phyloP scores from a whole-genome alignment of 2,888 invertebrate genomes.

The Hylaea fasciaria region DNA sequence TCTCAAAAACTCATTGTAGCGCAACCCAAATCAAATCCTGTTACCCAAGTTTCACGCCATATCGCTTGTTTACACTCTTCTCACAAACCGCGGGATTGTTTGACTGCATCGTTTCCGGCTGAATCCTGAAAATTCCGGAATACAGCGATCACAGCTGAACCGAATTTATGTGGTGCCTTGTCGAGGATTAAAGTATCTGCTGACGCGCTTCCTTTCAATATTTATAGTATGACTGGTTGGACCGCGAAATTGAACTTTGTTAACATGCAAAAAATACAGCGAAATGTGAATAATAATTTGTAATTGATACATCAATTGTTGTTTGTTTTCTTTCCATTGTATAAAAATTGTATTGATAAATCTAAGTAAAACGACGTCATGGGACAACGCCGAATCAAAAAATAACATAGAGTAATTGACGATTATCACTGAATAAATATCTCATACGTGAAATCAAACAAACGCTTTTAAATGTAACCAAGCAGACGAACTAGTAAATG shows the following conservation, averaged over 20 bases:
- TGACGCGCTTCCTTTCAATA: not conserved
- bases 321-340: too few species aligned
- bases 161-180: slow-evolving; percentile 43
- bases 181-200: slow-evolving; percentile 40
- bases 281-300: too few species aligned
- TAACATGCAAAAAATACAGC: too few species aligned
- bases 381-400: not conserved
- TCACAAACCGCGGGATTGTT: slow-evolving; percentile 36
- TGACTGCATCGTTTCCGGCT: slow-evolving; percentile 26
- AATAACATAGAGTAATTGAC: not conserved
- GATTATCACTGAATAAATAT: too few species aligned
- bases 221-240: not conserved
- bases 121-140: slow-evolving; percentile 28
- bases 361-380: too few species aligned
- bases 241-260: too few species aligned
- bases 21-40: slow-evolving; percentile 37
- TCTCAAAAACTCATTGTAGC: slow-evolving; percentile 32
- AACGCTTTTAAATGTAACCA: slow-evolving; percentile 5
- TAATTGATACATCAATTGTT: too few species aligned
- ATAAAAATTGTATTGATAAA: too few species aligned
- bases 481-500: slow-evolving; percentile 25
- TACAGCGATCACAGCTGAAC: slow-evolving; percentile 38
- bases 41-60: slow-evolving; percentile 38
- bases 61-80: slow-evolving; percentile 40
- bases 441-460: too few species aligned